Percentiles rank a stretch among this genome's conserved stretches.
Evolutionary conservation across 2,888 invertebrate species (phyloP).

Genomic region (Parasteatoda lunata): DNA sequence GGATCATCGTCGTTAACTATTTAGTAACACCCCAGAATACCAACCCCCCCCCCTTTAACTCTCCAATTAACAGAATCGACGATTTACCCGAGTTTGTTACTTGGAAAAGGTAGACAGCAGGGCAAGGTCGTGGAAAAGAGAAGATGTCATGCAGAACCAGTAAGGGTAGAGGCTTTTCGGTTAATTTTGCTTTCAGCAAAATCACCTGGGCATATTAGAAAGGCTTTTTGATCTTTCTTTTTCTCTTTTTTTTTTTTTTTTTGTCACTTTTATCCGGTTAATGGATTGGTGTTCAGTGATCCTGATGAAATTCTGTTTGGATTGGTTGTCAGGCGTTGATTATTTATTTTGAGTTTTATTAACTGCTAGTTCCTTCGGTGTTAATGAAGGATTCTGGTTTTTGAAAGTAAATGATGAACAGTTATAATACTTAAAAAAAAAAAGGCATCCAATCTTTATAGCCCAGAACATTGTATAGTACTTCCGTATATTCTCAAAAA

Average conservation of each 20-base stretch:
- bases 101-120: neutral
- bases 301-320: neutral
- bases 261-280: no score
- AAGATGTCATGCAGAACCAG: neutral
- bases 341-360: no score
- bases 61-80: neutral
- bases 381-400: no score
- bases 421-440: no score
- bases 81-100: neutral
- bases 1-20: slow-evolving; percentile 36
- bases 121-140: neutral
- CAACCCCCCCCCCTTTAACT: neutral
- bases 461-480: no score
- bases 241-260: no score
- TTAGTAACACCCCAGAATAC: slow-evolving; percentile 11
- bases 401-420: no score
- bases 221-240: neutral
- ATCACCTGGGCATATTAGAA: neutral
- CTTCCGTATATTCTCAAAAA: no score
- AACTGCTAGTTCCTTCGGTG: no score
- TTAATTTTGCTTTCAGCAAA: neutral
- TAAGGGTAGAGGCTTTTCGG: neutral
- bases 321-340: no score
- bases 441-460: no score
- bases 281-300: no score